Base-by-base conservation (phyloP, 1,140 invertebrate species). In the Coelopa frigida region DNA sequence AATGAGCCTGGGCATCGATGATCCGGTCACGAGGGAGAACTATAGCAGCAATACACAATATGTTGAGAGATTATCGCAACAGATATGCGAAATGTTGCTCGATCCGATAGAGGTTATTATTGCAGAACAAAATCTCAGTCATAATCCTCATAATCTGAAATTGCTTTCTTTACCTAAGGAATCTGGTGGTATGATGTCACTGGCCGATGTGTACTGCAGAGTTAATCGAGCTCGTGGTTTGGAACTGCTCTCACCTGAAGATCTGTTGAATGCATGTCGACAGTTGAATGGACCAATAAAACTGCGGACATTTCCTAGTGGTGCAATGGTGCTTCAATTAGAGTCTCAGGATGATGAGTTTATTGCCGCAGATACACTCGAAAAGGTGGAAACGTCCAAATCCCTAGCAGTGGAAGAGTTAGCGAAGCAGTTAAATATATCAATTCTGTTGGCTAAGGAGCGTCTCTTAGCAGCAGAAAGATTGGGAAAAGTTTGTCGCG, bases 161-260 rank as follows among this genome's bases (percentile, higher is more conserved):
- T 33, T 21, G 20, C 21, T 38, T 44, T 7, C 4, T 48, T 35
- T 48, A 43, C 70, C 74, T 43, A 59, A 92, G 83, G 89, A 95
- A 63, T 80, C 82, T 65, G 93, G 93, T 29, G 95, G 95, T 11
- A 94, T 98, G 75, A 97, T 99, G 88, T 84, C 90, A 7, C 70
- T 99, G 36, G 84, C 94, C 7, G 96, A 99, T 75, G 93, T 89
- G 5, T 99, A 93, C 74, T 98, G 95, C 72, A 76, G 94, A 54
- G 84, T 98, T 5, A 99, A 99, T 62, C 77, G 89, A 65, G 89
- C 88, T 4, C 77, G 89, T 68, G 88, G 89, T 17, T 72, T 94
- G 32, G 84, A 95, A 73, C 75, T 97, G 5, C 71, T 97, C 27
- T 96, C 94, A 5, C 92, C 94, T 0, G 92, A 96, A 71, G 94